Conservation (phyloP, 1,140 invertebrate genomes). For the Onthophagus taurus region DNA sequence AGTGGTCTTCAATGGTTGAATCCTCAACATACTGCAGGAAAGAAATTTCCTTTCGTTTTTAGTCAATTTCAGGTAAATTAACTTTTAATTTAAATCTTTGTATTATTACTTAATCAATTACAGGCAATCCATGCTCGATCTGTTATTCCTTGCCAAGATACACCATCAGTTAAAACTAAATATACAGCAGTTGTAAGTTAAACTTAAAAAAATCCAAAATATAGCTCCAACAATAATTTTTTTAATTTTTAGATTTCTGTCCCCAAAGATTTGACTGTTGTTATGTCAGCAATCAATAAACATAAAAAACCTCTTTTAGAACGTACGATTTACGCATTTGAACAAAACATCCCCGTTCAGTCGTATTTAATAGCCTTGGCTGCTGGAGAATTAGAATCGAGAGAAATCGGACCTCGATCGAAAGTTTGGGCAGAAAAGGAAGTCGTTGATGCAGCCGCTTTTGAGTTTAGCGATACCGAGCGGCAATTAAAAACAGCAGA, state of each 20-base stretch:
- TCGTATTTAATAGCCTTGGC: conserved; percentile 79
- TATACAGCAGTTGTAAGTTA: conserved; percentile 68
- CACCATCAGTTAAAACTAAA: conserved; percentile 80
- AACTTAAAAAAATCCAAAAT: no score
- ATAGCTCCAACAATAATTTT: no score
- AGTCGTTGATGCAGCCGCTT: conserved; percentile 71
- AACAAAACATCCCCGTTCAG: conserved; percentile 67
- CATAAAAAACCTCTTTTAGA: conserved; percentile 27
- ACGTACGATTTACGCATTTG: conserved; percentile 50
- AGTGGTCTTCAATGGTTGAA: conserved; percentile 85
- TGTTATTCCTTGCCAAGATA: conserved; percentile 89
- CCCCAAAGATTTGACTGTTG: conserved; percentile 63
- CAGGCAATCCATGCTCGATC: conserved; percentile 84
- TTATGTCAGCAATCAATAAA: conserved; percentile 79
- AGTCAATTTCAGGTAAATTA: conserved; percentile 76
- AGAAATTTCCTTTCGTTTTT: conserved; percentile 81
- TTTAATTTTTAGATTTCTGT: conserved; percentile 62
- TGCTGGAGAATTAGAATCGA: conserved; percentile 69
- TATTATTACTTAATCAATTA: conserved; percentile 23
- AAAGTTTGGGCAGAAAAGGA: conserved; percentile 85
- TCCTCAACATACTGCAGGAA: conserved; percentile 78
- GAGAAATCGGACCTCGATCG: conserved; percentile 64
- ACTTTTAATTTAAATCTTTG: neutral
- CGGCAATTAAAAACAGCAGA: conserved; percentile 76
- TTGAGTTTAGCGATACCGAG: conserved; percentile 85